phyloP scores from a whole-genome alignment of 2,113 vertebrate species.

The Anoura caudifer region DNA sequence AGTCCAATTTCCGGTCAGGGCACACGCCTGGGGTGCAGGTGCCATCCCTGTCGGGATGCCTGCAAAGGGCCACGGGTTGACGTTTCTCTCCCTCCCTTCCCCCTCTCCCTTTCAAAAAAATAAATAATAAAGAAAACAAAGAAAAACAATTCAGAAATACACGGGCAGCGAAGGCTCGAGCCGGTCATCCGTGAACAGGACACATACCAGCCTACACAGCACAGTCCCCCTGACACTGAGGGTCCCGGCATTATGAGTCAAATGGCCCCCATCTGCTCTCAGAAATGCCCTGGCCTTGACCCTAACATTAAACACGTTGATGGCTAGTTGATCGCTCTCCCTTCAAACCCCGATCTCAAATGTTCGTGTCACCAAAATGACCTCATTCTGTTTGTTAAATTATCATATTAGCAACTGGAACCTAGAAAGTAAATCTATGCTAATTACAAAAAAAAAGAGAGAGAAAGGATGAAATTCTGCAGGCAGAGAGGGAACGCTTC shows the following conservation, averaged over 20 bases:
- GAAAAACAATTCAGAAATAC: background rate
- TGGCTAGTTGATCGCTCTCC: too few species aligned
- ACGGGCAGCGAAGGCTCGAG: background rate
- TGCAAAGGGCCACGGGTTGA: too few species aligned
- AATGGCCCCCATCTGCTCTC: background rate
- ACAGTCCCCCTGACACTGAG: background rate
- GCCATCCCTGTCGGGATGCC: too few species aligned
- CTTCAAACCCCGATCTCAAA: background rate
- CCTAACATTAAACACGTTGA: too few species aligned
- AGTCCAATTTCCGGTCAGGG: too few species aligned
- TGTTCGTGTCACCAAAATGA: background rate
- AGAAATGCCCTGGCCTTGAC: fast-evolving
- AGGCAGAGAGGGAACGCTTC: background rate
- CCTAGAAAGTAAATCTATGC: background rate
- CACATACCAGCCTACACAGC: fast-evolving
- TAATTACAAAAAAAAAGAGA: background rate
- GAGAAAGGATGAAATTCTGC: background rate
- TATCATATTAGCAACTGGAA: background rate
- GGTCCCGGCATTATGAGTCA: background rate
- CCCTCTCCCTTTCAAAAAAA: background rate
- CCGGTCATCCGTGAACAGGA: background rate
- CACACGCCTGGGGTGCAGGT: too few species aligned
- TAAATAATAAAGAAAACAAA: background rate
- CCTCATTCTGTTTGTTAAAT: background rate
- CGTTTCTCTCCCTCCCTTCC: background rate